These are phyloP conservation scores for Apis mellifera DNA, from an alignment of 1,140 invertebrate genomes.

Conservation along the genomic window Amel_HAv3.1 CM009939.2:6083501-6084000, in stretches of 20 bases:
- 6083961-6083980: constrained; percentile 20
- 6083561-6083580: background rate
- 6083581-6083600: background rate
- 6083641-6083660: background rate
- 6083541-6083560: background rate
- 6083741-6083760: constrained; percentile 43
- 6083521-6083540: background rate
- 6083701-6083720: background rate
- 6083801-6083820: constrained; percentile 45
- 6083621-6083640: background rate
- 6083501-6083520: background rate
- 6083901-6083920: constrained; percentile 36
- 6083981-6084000: constrained; percentile 50
- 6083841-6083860: constrained; percentile 34
- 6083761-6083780: constrained; percentile 33
- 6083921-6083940: constrained; percentile 33
- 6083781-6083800: constrained; percentile 9
- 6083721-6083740: constrained; percentile 18
- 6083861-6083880: background rate
- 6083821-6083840: constrained; percentile 38
- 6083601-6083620: background rate
- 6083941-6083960: constrained; percentile 25
- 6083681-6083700: background rate
- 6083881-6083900: background rate
- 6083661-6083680: background rate